These are phyloP conservation scores for Rhaphigaster nebulosa DNA, from an alignment of 2,888 invertebrate species.

Conservation along the genomic window DNA sequence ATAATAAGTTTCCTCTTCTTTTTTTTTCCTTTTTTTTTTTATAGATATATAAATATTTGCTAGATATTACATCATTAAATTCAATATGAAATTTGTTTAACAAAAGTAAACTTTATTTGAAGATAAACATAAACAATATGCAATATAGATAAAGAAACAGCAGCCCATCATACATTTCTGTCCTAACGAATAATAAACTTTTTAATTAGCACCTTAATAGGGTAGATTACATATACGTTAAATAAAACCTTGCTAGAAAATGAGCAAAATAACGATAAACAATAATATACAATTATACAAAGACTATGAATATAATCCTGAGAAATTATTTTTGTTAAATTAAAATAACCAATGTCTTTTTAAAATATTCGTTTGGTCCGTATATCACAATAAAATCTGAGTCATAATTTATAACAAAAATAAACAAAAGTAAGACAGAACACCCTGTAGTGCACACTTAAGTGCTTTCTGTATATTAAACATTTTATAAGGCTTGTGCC, in stretches of 20 bases:
- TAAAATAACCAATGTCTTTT: constrained; percentile 31
- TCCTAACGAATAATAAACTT: background rate
- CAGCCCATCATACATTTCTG: background rate
- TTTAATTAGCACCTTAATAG: constrained; percentile 28
- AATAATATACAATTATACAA: background rate
- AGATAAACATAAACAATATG: background rate
- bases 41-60: background rate
- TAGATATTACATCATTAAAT: background rate
- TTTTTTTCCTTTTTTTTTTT: background rate
- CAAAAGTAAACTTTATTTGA: constrained; percentile 19
- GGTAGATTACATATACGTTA: background rate
- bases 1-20: constrained; percentile 1
- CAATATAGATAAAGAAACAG: background rate
- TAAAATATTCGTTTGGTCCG: constrained; percentile 56
- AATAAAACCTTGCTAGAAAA: background rate
- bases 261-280: background rate
- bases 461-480: constrained; percentile 39
- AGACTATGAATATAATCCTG: background rate
- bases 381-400: constrained; percentile 57
- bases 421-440: constrained; percentile 1
- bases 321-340: constrained; percentile 14
- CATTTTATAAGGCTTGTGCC: constrained; percentile 37
- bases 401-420: constrained; percentile 3
- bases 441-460: constrained; percentile 57
- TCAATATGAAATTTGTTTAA: background rate